phyloP scores from a whole-genome alignment of 2,113 vertebrate genomes.

The Mohoua ochrocephala region DNA sequence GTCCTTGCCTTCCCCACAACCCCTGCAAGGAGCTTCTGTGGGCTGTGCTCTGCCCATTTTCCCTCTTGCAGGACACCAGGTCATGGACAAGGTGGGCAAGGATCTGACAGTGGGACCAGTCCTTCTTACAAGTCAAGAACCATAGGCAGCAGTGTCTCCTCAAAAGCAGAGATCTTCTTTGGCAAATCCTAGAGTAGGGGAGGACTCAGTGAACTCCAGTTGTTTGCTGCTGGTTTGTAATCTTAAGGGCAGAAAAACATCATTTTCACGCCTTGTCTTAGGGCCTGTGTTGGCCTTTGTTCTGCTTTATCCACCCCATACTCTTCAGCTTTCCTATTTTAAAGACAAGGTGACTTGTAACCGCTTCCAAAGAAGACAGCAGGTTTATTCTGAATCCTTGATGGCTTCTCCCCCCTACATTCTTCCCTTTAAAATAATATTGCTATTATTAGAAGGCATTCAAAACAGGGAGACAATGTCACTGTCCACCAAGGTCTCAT shows the following conservation, averaged over 20 bases:
- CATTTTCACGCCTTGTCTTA: background rate
- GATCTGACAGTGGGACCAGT: background rate
- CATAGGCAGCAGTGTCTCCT: background rate
- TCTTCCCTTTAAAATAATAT: background rate
- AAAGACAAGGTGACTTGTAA: background rate
- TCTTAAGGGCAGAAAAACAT: background rate
- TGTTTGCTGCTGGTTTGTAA: background rate
- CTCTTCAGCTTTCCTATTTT: background rate
- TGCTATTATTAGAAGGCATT: conserved; percentile 23
- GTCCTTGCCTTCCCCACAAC: background rate
- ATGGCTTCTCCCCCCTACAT: accelerated
- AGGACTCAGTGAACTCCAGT: background rate
- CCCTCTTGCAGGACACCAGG: background rate
- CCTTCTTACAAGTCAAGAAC: background rate
- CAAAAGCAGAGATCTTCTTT: background rate
- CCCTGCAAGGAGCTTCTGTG: background rate
- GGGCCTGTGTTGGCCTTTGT: background rate
- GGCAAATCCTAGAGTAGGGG: background rate
- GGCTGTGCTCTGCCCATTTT: background rate
- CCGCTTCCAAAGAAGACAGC: background rate
- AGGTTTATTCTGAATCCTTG: background rate
- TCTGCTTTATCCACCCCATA: background rate
- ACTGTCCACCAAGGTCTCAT: background rate
- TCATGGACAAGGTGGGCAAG: background rate
- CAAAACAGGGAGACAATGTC: background rate